These are phyloP conservation scores for Drosophila kanapiae DNA, from an alignment of 1,140 invertebrate genomes.

Conservation along the genomic window DNA sequence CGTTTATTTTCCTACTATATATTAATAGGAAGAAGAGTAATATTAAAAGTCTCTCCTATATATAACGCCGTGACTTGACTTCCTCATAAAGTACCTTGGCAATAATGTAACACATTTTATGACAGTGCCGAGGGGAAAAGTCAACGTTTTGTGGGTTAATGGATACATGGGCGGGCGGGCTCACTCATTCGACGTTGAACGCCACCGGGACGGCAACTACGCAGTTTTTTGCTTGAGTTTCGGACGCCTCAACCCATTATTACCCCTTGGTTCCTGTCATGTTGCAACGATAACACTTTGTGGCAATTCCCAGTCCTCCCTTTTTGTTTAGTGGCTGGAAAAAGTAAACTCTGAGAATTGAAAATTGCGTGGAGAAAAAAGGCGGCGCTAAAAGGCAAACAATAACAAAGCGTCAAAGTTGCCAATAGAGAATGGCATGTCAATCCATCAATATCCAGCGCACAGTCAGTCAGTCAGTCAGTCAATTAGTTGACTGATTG, in stretches of 20 bases:
- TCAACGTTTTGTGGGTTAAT: slow-evolving; percentile 56
- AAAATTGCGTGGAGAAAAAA: slow-evolving; percentile 19
- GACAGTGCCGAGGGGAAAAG: slow-evolving; percentile 13
- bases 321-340: not conserved
- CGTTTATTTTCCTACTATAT: too few species aligned
- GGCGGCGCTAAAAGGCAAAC: slow-evolving; percentile 38
- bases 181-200: slow-evolving; percentile 15
- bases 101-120: slow-evolving; percentile 6
- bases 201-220: slow-evolving; percentile 15
- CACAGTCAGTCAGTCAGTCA: slow-evolving; percentile 23
- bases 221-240: slow-evolving; percentile 15
- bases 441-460: slow-evolving; percentile 60
- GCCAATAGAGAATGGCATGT: slow-evolving; percentile 43
- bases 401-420: slow-evolving; percentile 63
- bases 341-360: slow-evolving; percentile 13
- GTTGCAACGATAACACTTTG: slow-evolving; percentile 11
- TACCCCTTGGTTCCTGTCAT: not conserved
- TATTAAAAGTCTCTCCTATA: not conserved
- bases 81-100: not conserved
- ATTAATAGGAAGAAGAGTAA: not conserved
- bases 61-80: not conserved
- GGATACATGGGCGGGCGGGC: slow-evolving; percentile 23
- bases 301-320: not conserved
- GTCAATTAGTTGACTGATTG: slow-evolving; percentile 35
- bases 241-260: not conserved